Percentiles rank a stretch among this genome's conserved stretches.
Evolutionary conservation across 2,888 invertebrate genomes (phyloP).

Genomic region (Troglohyphantes excavatus): DNA sequence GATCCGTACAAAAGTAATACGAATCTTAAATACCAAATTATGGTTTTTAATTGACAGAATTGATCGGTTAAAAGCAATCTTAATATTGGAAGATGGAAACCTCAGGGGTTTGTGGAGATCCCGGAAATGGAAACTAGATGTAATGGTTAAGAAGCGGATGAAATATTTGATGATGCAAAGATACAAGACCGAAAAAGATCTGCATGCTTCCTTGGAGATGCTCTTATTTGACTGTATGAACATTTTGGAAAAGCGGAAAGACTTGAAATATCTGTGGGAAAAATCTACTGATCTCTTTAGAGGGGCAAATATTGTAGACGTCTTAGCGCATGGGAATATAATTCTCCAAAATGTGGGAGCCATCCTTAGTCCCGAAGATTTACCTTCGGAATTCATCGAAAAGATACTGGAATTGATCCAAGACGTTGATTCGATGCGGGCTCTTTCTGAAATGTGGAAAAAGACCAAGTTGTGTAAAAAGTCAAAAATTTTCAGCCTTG

Average conservation of each 20-base stretch:
- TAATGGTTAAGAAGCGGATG: neutral
- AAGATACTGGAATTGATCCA: slow-evolving; percentile 25
- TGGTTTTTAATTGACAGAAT: neutral
- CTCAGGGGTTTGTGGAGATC: neutral
- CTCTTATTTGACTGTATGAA: slow-evolving; percentile 47
- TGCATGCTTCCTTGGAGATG: slow-evolving; percentile 37
- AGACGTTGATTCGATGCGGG: neutral
- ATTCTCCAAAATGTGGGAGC: slow-evolving; percentile 7
- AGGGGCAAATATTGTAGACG: slow-evolving; percentile 21
- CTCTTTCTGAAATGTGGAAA: slow-evolving; percentile 11
- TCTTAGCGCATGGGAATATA: slow-evolving; percentile 39
- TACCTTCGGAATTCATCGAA: slow-evolving; percentile 35
- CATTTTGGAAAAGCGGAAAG: neutral
- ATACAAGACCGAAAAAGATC: slow-evolving; percentile 1
- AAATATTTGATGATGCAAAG: neutral
- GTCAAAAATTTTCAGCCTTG: neutral
- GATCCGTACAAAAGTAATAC: neutral
- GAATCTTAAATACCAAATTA: neutral
- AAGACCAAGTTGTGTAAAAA: neutral
- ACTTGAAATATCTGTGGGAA: neutral
- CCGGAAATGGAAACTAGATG: neutral
- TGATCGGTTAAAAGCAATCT: neutral
- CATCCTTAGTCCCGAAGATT: slow-evolving; percentile 26
- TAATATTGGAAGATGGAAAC: neutral
- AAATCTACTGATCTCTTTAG: slow-evolving; percentile 29